phyloP scores from a whole-genome alignment of 2,113 vertebrate species.

The Gnathonemus longibarbis region DNA sequence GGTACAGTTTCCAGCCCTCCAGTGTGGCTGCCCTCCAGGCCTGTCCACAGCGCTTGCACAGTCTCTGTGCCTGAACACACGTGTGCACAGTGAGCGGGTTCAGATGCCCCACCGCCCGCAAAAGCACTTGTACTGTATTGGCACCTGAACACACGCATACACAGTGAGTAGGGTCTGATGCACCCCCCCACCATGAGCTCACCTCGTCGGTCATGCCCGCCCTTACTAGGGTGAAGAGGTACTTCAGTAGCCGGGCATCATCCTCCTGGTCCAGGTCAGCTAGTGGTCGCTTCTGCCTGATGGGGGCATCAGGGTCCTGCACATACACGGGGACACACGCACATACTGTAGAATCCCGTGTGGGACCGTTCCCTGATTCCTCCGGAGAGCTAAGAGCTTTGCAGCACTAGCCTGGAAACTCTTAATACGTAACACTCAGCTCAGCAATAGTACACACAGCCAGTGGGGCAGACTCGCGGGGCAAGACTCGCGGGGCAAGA shows the following conservation, averaged over 20 bases:
- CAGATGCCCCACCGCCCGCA: neutral
- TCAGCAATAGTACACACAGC: conserved; percentile 2
- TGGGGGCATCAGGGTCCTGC: conserved; percentile 90
- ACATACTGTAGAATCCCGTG: neutral
- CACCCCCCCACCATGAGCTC: neutral
- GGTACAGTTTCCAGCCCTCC: conserved; percentile 96
- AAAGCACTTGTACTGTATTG: too few species aligned
- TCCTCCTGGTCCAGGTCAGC: conserved; percentile 93
- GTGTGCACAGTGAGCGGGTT: neutral
- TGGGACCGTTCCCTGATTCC: neutral
- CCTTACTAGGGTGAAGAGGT: conserved; percentile 86
- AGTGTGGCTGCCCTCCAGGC: conserved; percentile 95
- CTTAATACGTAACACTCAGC: neutral
- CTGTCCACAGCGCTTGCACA: conserved; percentile 94
- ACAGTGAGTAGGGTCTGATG: neutral
- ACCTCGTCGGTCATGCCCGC: conserved; percentile 97
- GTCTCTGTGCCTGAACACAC: conserved; percentile 73
- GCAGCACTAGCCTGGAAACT: neutral
- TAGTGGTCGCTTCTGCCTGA: conserved; percentile 87
- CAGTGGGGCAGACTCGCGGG: too few species aligned
- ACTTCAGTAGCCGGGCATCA: conserved; percentile 80
- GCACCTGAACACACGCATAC: conserved; percentile 4
- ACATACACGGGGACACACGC: neutral
- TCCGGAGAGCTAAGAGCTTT: neutral
- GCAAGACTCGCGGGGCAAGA: too few species aligned